phyloP scores from a whole-genome alignment of 2,888 invertebrate species.

The Drosophila putrida region DNA sequence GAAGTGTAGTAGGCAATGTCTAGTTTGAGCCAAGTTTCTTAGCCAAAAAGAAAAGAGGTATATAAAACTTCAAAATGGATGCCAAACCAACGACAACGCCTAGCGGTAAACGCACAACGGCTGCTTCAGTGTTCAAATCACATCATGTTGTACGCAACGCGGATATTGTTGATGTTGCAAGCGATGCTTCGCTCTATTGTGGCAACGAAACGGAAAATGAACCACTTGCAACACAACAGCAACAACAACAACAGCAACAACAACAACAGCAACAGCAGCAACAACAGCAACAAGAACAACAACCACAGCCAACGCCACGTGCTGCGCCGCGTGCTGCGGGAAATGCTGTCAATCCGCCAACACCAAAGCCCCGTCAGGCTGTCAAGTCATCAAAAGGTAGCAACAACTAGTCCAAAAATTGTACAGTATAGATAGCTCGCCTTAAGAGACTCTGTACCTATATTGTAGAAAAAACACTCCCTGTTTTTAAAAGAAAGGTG shows the following conservation, averaged over 20 bases:
- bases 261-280: conserved; percentile 19
- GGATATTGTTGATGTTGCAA: conserved; percentile 84
- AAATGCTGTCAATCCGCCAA: conserved; percentile 76
- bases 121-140: conserved; percentile 66
- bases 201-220: conserved; percentile 60
- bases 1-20: conserved; percentile 17
- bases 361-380: conserved; percentile 85
- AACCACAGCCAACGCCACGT: conserved; percentile 82
- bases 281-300: conserved; percentile 18
- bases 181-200: conserved; percentile 84
- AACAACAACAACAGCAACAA: conserved; percentile 21
- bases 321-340: conserved; percentile 81
- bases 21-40: conserved; percentile 42
- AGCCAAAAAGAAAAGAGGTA: conserved; percentile 30
- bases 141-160: conserved; percentile 75
- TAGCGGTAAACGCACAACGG: conserved; percentile 69
- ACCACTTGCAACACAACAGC: conserved; percentile 26
- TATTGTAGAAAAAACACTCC: too few species aligned
- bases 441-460: too few species aligned
- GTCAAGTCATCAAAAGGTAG: conserved; percentile 72
- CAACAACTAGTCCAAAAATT: neutral
- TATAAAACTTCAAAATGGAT: conserved; percentile 62
- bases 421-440: too few species aligned
- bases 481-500: too few species aligned
- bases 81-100: conserved; percentile 60